Evolutionary conservation across 2,113 vertebrate species (phyloP), one percentile per base, ranked within the genome.

Genomic region (Eptesicus fuscus): DNA sequence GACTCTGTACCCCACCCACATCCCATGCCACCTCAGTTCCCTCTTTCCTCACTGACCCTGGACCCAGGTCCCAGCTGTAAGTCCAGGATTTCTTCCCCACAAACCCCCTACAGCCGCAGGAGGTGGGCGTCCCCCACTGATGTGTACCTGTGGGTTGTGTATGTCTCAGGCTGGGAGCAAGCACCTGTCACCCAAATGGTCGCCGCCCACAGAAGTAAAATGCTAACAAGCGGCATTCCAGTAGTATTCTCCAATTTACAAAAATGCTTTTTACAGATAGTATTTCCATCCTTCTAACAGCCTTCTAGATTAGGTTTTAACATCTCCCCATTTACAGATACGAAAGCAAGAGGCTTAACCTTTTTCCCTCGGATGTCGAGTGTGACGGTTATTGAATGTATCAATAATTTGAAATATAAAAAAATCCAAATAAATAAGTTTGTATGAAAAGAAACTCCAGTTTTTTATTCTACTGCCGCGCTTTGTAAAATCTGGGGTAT

Each of bases 301-400:
- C 44, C 13, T n/a, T 63, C 51, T 42, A 20, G 51, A 67, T 35
- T 32, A 3, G 10, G 35, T 71, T 47, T 40, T 61, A 9, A 20
- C 56, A 28, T 59, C 83, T 76, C 42, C 53, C 53, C 90, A 67
- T 65, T 83, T 76, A 61, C 37, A 95, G 79, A 37, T 1, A 37
- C 2, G 1, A 16, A 16, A 95, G 44, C 9, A 47, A 51, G 59
- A 67, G 79, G n/a, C 42, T 82, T 49, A 14, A 42, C n/a, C n/a
- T n/a, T n/a, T n/a, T n/a, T n/a, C n/a, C n/a, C n/a, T n/a, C n/a
- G n/a, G n/a, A n/a, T n/a, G n/a, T n/a, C n/a, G n/a, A n/a, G n/a
- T n/a, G n/a, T n/a, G n/a, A n/a, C n/a, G n/a, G n/a, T n/a, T n/a
- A n/a, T n/a, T n/a, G n/a, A n/a, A n/a, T n/a, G n/a, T n/a, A n/a